A percentile compares a stretch with the other conserved stretches of the same genome.
phyloP scores from a whole-genome alignment of 2,113 vertebrate species.

The Kryptolebias marmoratus region DNA sequence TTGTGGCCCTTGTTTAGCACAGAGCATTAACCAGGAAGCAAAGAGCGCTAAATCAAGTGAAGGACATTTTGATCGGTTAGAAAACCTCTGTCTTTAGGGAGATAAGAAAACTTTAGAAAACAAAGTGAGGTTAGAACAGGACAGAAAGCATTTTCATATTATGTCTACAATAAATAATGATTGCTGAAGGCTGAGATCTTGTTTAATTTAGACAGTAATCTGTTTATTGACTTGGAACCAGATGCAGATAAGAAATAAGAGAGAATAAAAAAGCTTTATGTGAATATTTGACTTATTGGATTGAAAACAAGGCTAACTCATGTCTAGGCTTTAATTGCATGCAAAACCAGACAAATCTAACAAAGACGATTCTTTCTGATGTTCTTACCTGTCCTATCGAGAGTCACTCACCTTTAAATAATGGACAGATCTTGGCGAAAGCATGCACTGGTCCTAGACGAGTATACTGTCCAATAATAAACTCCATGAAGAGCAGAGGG shows the following conservation, averaged over 20 bases:
- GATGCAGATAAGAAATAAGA: no score
- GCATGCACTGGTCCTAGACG: conserved; percentile 78
- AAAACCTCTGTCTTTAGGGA: conserved; percentile 76
- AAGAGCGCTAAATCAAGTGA: conserved; percentile 78
- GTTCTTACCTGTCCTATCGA: not conserved
- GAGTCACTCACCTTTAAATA: conserved; percentile 81
- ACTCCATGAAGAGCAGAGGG: conserved; percentile 80
- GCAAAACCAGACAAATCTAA: no score
- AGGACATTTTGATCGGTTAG: conserved; percentile 81
- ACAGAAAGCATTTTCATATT: conserved; percentile 61
- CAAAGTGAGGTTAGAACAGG: conserved; percentile 32
- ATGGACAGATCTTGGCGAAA: conserved; percentile 77
- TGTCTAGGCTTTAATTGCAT: no score
- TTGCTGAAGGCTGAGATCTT: conserved; percentile 70
- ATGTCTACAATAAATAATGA: conserved; percentile 33
- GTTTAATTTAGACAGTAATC: conserved; percentile 5
- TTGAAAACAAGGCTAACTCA: no score
- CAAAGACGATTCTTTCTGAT: not conserved
- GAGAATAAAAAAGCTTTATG: not conserved
- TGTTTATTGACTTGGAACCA: no score
- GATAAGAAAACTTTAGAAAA: no score
- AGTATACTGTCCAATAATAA: conserved; percentile 79
- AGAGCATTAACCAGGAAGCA: conserved; percentile 76
- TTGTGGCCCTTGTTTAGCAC: conserved; percentile 72
- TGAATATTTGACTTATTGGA: not conserved